Conservation (phyloP, 2,797 vertebrate genomes). For the Peromyscus aztecus region DNA sequence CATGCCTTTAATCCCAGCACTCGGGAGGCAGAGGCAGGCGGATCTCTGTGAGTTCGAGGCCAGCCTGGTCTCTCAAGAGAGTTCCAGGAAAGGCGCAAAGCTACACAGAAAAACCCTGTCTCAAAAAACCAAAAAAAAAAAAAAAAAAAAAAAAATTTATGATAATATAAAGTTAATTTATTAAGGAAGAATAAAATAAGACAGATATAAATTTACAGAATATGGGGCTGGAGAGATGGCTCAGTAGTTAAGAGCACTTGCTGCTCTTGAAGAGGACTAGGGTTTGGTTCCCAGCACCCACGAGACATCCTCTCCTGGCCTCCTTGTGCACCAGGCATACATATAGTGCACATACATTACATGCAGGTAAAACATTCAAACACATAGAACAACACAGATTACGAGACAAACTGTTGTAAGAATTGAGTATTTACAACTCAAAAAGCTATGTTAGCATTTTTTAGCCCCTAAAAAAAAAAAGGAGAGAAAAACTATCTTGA, state of each 20-base stretch:
- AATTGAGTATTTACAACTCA: constrained; percentile 37
- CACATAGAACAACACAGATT: background rate
- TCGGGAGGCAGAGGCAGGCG: too few species aligned
- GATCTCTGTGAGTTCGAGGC: too few species aligned
- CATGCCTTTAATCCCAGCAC: too few species aligned
- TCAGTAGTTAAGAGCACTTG: background rate
- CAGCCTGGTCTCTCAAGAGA: too few species aligned
- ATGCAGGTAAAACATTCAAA: background rate
- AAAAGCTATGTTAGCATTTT: constrained; percentile 20
- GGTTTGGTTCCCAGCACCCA: background rate
- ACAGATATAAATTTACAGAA: constrained; percentile 6
- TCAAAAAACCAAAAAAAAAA: too few species aligned
- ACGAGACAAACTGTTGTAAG: background rate
- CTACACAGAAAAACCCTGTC: too few species aligned
- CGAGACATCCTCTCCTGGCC: background rate
- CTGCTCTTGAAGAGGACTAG: background rate
- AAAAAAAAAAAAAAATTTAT: constrained; percentile 50
- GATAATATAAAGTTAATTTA: constrained; percentile 40
- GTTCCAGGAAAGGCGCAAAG: too few species aligned
- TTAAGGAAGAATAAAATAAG: constrained; percentile 5
- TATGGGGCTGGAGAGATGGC: background rate
- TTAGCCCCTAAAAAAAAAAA: background rate
- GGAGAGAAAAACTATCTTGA: constrained; percentile 7
- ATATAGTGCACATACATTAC: background rate
- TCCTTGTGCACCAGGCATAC: background rate